These are phyloP conservation scores for Lipotes vexillifer DNA, from an alignment of 2,113 vertebrate genomes.

Conservation along the genomic window DNA sequence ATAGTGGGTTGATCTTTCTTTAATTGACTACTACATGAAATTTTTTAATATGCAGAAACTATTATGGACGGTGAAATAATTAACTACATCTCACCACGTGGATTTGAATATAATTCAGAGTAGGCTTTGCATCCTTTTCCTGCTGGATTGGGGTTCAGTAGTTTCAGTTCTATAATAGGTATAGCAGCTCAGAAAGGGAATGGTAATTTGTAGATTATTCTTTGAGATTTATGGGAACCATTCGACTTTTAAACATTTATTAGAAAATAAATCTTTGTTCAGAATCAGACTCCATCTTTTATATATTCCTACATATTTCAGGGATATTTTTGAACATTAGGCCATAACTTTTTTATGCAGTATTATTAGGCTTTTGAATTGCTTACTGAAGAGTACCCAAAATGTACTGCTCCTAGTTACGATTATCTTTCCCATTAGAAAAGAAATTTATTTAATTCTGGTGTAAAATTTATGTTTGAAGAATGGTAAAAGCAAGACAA, in stretches of 20 bases:
- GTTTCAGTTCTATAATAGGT: neutral
- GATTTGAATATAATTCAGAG: neutral
- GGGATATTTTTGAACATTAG: neutral
- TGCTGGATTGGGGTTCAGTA: neutral
- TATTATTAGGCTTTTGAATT: neutral
- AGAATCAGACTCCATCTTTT: neutral
- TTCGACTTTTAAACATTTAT: neutral
- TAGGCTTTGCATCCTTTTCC: neutral
- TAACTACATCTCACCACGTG: neutral
- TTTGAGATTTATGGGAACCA: neutral
- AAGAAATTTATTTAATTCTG: neutral
- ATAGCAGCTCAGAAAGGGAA: neutral
- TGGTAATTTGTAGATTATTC: neutral
- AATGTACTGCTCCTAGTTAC: neutral
- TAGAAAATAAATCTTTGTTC: neutral
- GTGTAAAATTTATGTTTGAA: neutral
- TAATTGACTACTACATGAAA: neutral
- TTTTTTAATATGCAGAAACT: neutral
- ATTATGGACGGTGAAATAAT: neutral
- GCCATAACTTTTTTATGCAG: neutral
- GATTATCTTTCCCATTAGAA: neutral
- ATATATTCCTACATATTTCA: neutral
- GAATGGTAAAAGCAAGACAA: neutral
- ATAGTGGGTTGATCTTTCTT: neutral
- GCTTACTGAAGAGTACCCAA: neutral